Evolutionary conservation across 2,888 invertebrate genomes (phyloP).

Genomic region (Drosophila buzzatii): DNA sequence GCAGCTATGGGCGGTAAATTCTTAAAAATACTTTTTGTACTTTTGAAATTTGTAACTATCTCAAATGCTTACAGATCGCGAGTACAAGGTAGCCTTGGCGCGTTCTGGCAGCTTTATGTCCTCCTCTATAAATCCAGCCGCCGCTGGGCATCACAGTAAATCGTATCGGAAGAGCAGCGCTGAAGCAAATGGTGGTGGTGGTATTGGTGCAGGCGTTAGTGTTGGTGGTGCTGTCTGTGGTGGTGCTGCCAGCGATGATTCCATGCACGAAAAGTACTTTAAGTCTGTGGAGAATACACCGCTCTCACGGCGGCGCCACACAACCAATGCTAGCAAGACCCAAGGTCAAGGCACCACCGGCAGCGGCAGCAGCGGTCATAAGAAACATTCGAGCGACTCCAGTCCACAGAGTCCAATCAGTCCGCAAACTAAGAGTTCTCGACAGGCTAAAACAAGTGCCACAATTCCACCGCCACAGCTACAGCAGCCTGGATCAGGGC

Average conservation of each 20-base stretch:
- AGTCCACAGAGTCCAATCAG: slow-evolving; percentile 88
- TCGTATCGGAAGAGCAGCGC: slow-evolving; percentile 82
- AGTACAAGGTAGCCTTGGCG: slow-evolving; percentile 82
- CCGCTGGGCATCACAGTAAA: slow-evolving; percentile 82
- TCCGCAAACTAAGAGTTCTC: slow-evolving; percentile 83
- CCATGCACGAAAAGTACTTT: slow-evolving; percentile 93
- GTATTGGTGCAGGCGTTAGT: slow-evolving; percentile 51
- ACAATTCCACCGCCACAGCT: slow-evolving; percentile 60
- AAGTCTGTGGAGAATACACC: slow-evolving; percentile 90
- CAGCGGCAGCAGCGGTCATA: slow-evolving; percentile 79
- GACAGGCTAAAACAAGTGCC: slow-evolving; percentile 69
- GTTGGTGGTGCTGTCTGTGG: slow-evolving; percentile 53
- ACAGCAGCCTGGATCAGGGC: slow-evolving; percentile 65
- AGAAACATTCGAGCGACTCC: slow-evolving; percentile 87
- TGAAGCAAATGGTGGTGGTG: slow-evolving; percentile 74
- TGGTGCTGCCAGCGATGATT: slow-evolving; percentile 89
- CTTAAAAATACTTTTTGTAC: background rate
- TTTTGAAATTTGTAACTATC: background rate
- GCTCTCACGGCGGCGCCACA: slow-evolving; percentile 86
- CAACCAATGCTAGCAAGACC: slow-evolving; percentile 74
- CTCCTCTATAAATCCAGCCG: slow-evolving; percentile 81
- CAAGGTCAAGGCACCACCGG: slow-evolving; percentile 72
- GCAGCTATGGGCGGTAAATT: slow-evolving; percentile 49
- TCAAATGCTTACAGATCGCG: slow-evolving; percentile 59
- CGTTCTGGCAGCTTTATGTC: slow-evolving; percentile 85